Evolutionary conservation across 2,113 vertebrate species (phyloP).

Genomic region (Aplodontia rufa): DNA sequence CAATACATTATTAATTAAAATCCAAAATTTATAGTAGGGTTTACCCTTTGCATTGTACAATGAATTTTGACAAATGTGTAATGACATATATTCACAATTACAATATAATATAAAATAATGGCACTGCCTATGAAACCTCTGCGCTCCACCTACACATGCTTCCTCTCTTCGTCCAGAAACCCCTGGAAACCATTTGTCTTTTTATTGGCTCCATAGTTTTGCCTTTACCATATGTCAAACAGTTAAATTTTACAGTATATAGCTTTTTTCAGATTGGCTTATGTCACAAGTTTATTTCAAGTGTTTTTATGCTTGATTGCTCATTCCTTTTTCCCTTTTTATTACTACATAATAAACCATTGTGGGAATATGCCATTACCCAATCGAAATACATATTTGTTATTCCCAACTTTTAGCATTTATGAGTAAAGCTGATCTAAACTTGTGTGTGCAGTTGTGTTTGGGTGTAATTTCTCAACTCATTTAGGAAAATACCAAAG

Average conservation of each 20-base stretch:
- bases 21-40: neutral
- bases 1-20: neutral
- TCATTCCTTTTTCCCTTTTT: neutral
- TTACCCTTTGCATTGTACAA: neutral
- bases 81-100: neutral
- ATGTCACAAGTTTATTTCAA: neutral
- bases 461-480: neutral
- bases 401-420: neutral
- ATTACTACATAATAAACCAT: neutral
- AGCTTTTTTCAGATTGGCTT: neutral
- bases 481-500: neutral
- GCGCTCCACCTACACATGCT: neutral
- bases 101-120: neutral
- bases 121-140: neutral
- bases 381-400: neutral
- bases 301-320: neutral
- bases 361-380: neutral
- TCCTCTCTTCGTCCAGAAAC: neutral
- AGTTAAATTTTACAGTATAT: neutral
- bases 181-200: neutral
- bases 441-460: neutral
- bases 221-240: neutral
- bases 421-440: neutral
- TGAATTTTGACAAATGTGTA: neutral
- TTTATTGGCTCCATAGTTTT: neutral